These are phyloP conservation scores for Ceratitis capitata DNA, from an alignment of 1,140 invertebrate species.

Conservation along the genomic window DNA sequence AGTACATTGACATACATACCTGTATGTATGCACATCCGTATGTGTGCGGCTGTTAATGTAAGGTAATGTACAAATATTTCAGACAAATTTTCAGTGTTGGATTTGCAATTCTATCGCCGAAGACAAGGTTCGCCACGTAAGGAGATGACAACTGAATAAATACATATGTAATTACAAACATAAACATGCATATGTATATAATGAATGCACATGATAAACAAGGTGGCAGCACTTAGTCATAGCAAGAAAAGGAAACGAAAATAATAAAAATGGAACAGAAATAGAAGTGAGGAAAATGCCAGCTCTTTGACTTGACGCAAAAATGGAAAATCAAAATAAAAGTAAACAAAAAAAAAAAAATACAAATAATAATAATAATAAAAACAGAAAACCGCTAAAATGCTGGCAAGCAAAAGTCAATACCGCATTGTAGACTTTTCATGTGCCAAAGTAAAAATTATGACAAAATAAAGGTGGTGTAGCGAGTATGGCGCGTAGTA, in stretches of 20 bases:
- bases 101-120: background rate
- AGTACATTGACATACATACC: background rate
- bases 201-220: too few species aligned
- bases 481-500: background rate
- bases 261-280: background rate
- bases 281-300: background rate
- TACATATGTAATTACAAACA: background rate
- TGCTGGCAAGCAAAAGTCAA: slow-evolving; percentile 22
- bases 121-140: background rate
- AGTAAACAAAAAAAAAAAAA: background rate
- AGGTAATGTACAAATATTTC: background rate
- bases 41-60: background rate
- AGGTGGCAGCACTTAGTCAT: background rate
- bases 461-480: background rate
- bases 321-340: background rate
- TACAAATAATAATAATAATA: background rate
- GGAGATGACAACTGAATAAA: background rate
- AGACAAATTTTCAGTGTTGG: background rate
- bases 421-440: background rate
- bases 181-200: background rate
- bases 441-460: slow-evolving; percentile 28
- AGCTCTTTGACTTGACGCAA: background rate
- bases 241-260: background rate
- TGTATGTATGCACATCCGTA: background rate
- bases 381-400: background rate